Conservation (phyloP, 1,140 invertebrate genomes). For the Acromyrmex heyeri region DNA sequence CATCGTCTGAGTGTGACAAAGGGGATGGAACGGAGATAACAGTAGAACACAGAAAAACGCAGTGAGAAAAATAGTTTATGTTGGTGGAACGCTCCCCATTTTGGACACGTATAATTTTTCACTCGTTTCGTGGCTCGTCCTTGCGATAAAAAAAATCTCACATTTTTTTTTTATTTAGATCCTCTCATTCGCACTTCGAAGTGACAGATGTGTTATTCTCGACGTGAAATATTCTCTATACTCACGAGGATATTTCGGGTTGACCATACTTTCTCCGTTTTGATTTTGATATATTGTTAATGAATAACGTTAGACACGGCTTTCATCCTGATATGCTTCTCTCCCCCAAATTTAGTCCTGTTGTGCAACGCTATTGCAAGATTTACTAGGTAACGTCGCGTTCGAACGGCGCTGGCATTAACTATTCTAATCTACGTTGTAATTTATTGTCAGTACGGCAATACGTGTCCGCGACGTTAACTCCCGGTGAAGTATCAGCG, state of each 20-base stretch:
- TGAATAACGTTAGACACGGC: not conserved
- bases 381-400: conserved; percentile 47
- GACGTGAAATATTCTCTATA: conserved; percentile 30
- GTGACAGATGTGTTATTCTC: conserved; percentile 22
- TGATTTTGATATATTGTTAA: conserved; percentile 43
- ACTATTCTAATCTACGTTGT: conserved; percentile 59
- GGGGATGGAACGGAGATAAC: not conserved
- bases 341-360: not conserved
- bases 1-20: conserved; percentile 4
- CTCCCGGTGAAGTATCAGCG: conserved; percentile 53
- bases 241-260: not conserved
- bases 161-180: conserved; percentile 20
- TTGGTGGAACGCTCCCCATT: not conserved
- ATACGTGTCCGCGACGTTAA: conserved; percentile 57
- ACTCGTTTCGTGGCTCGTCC: not conserved
- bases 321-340: not conserved
- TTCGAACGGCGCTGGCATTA: conserved; percentile 45
- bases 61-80: conserved; percentile 37
- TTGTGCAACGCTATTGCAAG: conserved; percentile 13
- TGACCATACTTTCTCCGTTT: not conserved
- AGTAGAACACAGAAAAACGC: not conserved
- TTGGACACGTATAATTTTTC: conserved; percentile 39
- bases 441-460: conserved; percentile 46
- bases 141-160: not conserved
- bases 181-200: conserved; percentile 12